phyloP scores from a whole-genome alignment of 2,113 vertebrate genomes.

The Lycaon pictus region DNA sequence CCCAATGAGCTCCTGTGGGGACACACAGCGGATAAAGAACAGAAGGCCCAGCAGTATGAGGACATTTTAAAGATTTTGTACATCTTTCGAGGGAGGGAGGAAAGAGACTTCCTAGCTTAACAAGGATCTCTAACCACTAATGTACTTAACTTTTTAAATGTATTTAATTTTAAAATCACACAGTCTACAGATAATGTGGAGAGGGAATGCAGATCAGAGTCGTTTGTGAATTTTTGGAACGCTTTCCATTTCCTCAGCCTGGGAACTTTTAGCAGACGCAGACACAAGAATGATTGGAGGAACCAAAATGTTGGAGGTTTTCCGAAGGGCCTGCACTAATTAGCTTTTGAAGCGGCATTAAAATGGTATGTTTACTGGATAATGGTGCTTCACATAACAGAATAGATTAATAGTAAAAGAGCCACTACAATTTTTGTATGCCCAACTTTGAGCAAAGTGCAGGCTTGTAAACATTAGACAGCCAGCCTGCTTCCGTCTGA shows the following conservation, averaged over 20 bases:
- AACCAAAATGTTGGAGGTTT: neutral
- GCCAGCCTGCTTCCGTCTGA: neutral
- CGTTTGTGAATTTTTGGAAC: slow-evolving; percentile 63
- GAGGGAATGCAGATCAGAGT: neutral
- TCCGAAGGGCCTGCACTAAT: slow-evolving; percentile 62
- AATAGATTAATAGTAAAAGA: slow-evolving; percentile 63
- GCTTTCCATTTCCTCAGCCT: slow-evolving; percentile 22
- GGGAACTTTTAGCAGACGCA: slow-evolving; percentile 48
- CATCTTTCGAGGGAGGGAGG: neutral
- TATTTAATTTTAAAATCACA: slow-evolving; percentile 50
- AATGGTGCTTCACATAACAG: slow-evolving; percentile 12
- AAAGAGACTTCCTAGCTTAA: neutral
- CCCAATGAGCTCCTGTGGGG: slow-evolving; percentile 58
- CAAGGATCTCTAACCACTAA: slow-evolving; percentile 28
- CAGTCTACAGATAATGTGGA: neutral
- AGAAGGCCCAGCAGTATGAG: slow-evolving; percentile 27
- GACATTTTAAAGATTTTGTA: slow-evolving; percentile 27
- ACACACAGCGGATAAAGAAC: slow-evolving; percentile 48
- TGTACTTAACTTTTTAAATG: slow-evolving; percentile 15
- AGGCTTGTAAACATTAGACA: slow-evolving; percentile 60
- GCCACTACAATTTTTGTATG: slow-evolving; percentile 24
- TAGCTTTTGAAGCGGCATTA: slow-evolving; percentile 59
- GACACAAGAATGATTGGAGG: neutral
- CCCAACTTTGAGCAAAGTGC: neutral
- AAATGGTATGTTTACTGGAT: slow-evolving; percentile 54